Evolutionary conservation across 2,113 vertebrate species (phyloP).

Genomic region (Nibea albiflora): DNA sequence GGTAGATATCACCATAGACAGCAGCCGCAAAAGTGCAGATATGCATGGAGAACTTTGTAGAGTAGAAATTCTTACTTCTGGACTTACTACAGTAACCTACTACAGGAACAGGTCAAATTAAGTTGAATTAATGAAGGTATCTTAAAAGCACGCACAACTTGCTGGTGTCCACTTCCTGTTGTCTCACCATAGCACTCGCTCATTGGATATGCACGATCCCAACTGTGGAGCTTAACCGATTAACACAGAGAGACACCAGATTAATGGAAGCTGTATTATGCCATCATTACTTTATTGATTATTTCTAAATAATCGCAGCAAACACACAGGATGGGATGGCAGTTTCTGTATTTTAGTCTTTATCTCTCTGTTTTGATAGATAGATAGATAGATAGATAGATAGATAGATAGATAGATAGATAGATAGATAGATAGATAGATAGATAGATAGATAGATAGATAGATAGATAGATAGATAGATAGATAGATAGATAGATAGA

Average conservation of each 20-base stretch:
- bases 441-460: constrained; percentile 5
- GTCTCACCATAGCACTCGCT: constrained; percentile 28
- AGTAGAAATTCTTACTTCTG: not conserved
- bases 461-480: no score
- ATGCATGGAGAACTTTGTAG: not conserved
- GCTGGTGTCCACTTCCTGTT: constrained; percentile 31
- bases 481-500: no score
- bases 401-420: no score
- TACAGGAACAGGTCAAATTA: not conserved
- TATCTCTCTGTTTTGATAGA: constrained; percentile 6
- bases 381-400: no score
- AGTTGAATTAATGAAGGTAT: constrained; percentile 1
- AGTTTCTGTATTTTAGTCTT: constrained; percentile 39
- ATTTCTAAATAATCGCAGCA: constrained; percentile 75
- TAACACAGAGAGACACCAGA: constrained; percentile 71
- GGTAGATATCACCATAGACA: not conserved
- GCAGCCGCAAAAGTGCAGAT: not conserved
- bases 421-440: no score
- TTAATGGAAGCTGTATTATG: constrained; percentile 71
- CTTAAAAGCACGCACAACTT: not conserved
- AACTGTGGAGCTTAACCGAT: constrained; percentile 66
- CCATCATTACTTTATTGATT: constrained; percentile 77
- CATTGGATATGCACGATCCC: constrained; percentile 58
- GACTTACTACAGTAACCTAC: not conserved
- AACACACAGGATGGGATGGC: constrained; percentile 44